Percentiles rank a stretch among this genome's conserved stretches.
These are phyloP conservation scores for Lepidotrigona ventralis DNA, from an alignment of 1,140 invertebrate genomes.

Conservation along the genomic window DNA sequence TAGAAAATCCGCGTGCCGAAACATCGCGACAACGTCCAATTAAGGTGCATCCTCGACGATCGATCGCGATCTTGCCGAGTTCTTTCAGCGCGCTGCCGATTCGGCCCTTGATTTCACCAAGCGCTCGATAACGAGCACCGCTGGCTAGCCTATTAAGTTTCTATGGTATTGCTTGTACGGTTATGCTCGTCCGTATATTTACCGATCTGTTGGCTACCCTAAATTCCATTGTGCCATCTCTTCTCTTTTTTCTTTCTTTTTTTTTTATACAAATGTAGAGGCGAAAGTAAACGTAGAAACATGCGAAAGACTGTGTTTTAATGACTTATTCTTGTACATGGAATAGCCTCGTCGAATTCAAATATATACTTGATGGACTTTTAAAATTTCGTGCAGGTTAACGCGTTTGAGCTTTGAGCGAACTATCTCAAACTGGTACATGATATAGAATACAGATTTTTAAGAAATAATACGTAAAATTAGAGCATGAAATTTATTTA, in stretches of 20 bases:
- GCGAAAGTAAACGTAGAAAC: background rate
- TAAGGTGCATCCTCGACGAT: slow-evolving; percentile 41
- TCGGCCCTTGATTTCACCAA: slow-evolving; percentile 42
- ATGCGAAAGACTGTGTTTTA: no score
- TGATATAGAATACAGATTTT: no score
- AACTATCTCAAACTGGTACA: no score
- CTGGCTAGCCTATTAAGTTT: background rate
- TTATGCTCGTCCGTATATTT: background rate
- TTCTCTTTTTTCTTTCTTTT: background rate
- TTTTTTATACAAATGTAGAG: background rate
- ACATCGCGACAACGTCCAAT: slow-evolving; percentile 36
- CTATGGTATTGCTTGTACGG: background rate
- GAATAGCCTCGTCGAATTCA: no score
- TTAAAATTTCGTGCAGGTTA: background rate
- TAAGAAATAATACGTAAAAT: no score
- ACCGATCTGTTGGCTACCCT: no score
- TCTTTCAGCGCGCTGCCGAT: slow-evolving; percentile 12
- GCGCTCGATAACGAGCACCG: slow-evolving; percentile 5
- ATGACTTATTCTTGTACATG: no score
- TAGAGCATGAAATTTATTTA: no score
- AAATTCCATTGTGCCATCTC: background rate
- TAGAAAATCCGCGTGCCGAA: slow-evolving; percentile 55
- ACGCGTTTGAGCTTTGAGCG: background rate
- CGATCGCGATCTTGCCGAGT: slow-evolving; percentile 32
- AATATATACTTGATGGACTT: no score